Conservation (phyloP, 92 coral and sea anemone species). For the Porites evermanni region DNA sequence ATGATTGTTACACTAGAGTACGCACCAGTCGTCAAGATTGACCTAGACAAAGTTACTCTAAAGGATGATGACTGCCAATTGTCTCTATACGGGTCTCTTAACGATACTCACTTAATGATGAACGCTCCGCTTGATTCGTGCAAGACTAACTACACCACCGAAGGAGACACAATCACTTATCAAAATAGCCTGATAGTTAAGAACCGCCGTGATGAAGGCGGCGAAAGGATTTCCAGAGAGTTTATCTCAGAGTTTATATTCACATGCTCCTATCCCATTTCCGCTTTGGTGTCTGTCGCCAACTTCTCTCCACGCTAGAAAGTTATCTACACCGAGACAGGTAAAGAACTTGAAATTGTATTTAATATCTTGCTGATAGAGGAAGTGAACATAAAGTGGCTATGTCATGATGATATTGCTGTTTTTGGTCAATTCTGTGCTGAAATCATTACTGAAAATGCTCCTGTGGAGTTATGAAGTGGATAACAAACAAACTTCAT, state of each 20-base stretch:
- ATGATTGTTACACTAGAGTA: slow-evolving; percentile 65
- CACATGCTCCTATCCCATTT: slow-evolving; percentile 73
- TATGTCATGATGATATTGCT: too few relatives aligned
- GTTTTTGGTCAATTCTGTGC: too few relatives aligned
- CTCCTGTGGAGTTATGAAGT: too few relatives aligned
- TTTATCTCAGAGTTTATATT: slow-evolving; percentile 78
- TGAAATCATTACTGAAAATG: too few relatives aligned
- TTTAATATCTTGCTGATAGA: too few relatives aligned
- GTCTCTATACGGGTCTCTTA: not conserved
- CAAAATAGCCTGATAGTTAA: slow-evolving; percentile 68
- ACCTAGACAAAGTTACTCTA: slow-evolving; percentile 58
- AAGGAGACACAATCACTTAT: slow-evolving; percentile 61
- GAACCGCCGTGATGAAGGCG: slow-evolving; percentile 43
- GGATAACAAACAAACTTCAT: too few relatives aligned
- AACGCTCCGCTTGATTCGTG: slow-evolving; percentile 61
- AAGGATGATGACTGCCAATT: slow-evolving; percentile 61
- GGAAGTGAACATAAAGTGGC: too few relatives aligned
- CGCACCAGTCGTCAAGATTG: not conserved
- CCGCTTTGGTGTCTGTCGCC: slow-evolving; percentile 74
- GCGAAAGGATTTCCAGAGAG: slow-evolving; percentile 71
- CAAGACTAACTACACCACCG: slow-evolving; percentile 71
- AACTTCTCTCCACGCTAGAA: slow-evolving; percentile 80
- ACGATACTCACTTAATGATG: slow-evolving; percentile 11
- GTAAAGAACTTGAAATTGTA: slow-evolving; percentile 20
- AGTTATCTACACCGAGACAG: slow-evolving; percentile 74